Percentiles rank a stretch among this genome's conserved stretches.
phyloP scores from a whole-genome alignment of 2,797 vertebrate genomes.

The Micrastur ruficollis region DNA sequence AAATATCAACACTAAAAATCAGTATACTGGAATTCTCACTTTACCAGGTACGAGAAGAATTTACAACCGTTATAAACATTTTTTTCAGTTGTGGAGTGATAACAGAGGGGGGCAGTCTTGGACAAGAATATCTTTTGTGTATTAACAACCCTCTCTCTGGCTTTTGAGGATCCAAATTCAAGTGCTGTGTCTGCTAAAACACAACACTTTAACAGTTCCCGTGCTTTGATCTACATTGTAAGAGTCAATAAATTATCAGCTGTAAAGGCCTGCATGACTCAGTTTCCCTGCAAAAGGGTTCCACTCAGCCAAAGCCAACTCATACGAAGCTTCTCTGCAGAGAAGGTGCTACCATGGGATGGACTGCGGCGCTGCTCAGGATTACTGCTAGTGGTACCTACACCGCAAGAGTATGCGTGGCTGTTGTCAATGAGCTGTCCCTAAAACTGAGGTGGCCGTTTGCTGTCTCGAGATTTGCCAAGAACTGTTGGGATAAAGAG shows the following conservation, averaged over 20 bases:
- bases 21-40: background rate
- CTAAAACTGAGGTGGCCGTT: background rate
- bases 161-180: background rate
- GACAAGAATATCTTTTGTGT: background rate
- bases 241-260: background rate
- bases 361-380: background rate
- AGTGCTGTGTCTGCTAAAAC: background rate
- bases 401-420: background rate
- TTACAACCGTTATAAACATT: background rate
- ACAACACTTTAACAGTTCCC: background rate
- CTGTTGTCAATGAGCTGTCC: background rate
- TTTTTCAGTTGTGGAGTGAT: background rate
- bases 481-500: background rate
- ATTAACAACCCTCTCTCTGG: background rate
- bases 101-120: slow-evolving; percentile 63
- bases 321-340: rapidly evolving
- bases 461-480: background rate
- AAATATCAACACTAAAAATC: background rate
- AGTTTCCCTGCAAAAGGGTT: background rate
- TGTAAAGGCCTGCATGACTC: background rate
- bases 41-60: background rate
- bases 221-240: background rate
- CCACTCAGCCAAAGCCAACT: background rate
- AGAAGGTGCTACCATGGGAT: background rate
- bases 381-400: background rate